Percentiles rank a stretch among this genome's conserved stretches.
Evolutionary conservation across 1,140 invertebrate genomes (phyloP).

Genomic region (Aphelenchoides avenae): DNA sequence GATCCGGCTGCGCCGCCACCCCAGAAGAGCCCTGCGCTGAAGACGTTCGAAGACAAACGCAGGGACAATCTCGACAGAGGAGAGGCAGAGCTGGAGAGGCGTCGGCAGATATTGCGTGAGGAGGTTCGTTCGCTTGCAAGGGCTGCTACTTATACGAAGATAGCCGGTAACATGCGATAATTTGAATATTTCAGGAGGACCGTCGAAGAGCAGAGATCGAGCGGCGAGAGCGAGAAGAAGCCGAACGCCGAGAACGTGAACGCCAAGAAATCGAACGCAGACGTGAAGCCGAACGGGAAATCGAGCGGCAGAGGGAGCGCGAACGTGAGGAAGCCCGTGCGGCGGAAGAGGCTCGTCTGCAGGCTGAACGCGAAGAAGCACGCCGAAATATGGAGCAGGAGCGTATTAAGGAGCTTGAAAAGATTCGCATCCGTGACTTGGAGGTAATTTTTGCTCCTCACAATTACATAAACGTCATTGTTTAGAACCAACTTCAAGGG

Average conservation of each 20-base stretch:
- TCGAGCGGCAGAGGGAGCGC: conserved; percentile 75
- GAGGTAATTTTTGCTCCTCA: conserved; percentile 26
- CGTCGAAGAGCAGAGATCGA: conserved; percentile 61
- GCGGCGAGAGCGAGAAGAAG: conserved; percentile 73
- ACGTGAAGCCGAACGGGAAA: conserved; percentile 68
- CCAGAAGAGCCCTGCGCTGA: conserved; percentile 47
- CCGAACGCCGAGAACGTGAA: conserved; percentile 84
- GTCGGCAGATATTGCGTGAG: conserved; percentile 75
- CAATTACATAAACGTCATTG: neutral
- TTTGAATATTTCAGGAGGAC: conserved; percentile 53
- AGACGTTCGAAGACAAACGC: conserved; percentile 90
- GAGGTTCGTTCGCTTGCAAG: conserved; percentile 62
- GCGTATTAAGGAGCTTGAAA: conserved; percentile 90
- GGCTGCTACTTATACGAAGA: neutral
- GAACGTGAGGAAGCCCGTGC: conserved; percentile 70
- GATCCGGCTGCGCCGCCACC: conserved; percentile 47
- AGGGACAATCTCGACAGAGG: conserved; percentile 97
- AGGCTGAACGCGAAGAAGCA: conserved; percentile 67
- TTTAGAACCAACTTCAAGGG: conserved; percentile 72
- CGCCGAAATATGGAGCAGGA: conserved; percentile 88
- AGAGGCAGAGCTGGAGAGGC: conserved; percentile 87
- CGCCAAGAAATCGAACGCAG: conserved; percentile 74
- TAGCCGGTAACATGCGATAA: neutral
- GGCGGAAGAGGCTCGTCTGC: conserved; percentile 58
- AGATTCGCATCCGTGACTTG: conserved; percentile 41